phyloP scores from a whole-genome alignment of 2,797 vertebrate species.

The Crenuchus spilurus region DNA sequence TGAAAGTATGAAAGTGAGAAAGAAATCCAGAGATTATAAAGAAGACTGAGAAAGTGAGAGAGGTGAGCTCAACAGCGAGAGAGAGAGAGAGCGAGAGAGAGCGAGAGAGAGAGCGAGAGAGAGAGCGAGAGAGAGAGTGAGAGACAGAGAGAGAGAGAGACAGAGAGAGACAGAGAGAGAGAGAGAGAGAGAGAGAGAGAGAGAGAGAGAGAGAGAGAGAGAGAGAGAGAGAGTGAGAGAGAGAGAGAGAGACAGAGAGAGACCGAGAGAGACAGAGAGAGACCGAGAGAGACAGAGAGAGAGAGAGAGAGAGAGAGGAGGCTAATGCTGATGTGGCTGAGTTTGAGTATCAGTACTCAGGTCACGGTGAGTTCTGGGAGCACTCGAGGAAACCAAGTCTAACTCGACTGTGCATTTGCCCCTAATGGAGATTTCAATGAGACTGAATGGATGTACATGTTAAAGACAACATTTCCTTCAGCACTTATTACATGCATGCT shows the following conservation, averaged over 20 bases:
- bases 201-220: too few species aligned
- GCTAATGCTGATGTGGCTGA: slow-evolving; percentile 31
- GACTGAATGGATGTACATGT: slow-evolving; percentile 18
- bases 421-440: slow-evolving; percentile 32
- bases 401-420: background rate
- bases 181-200: background rate
- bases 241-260: slow-evolving; percentile 21
- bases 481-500: slow-evolving; percentile 1
- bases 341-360: slow-evolving; percentile 32
- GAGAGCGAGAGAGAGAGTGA: background rate
- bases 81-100: too few species aligned
- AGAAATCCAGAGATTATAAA: too few species aligned
- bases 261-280: slow-evolving; percentile 43
- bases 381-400: slow-evolving; percentile 5
- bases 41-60: background rate
- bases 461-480: slow-evolving; percentile 34
- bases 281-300: slow-evolving; percentile 5
- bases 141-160: background rate
- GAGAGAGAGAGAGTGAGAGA: slow-evolving; percentile 42
- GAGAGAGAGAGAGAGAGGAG: background rate
- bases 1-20: too few species aligned
- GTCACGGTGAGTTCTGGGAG: slow-evolving; percentile 32
- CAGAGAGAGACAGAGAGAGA: background rate
- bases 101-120: too few species aligned
- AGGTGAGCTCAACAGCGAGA: background rate